A percentile compares a stretch with the other conserved stretches of the same genome.
phyloP scores from a whole-genome alignment of 2,888 invertebrate genomes.

The Clistopyga incitator region DNA sequence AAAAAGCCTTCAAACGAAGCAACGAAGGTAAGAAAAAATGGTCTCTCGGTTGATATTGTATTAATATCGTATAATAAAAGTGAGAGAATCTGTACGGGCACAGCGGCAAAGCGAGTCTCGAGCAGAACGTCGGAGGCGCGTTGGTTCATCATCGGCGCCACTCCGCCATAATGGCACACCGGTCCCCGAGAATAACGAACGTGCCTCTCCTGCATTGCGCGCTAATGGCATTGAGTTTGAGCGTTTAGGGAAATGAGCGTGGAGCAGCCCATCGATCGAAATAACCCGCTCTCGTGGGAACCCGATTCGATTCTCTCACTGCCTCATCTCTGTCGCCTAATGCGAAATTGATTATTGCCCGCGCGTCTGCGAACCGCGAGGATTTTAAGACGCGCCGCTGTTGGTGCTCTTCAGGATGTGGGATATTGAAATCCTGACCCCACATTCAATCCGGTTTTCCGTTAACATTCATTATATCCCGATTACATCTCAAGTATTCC shows the following conservation, averaged over 20 bases:
- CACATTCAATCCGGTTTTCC: slow-evolving; percentile 39
- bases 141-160: slow-evolving; percentile 65
- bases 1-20: neutral
- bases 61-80: neutral
- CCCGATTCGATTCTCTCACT: slow-evolving; percentile 28
- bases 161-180: slow-evolving; percentile 63
- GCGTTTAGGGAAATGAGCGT: slow-evolving; percentile 66
- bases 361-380: neutral
- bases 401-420: slow-evolving; percentile 17
- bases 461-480: neutral
- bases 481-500: neutral
- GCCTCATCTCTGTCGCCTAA: slow-evolving; percentile 57
- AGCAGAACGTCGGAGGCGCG: slow-evolving; percentile 9
- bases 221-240: slow-evolving; percentile 66
- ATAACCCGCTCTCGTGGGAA: slow-evolving; percentile 64
- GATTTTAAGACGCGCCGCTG: slow-evolving; percentile 31
- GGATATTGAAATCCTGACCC: slow-evolving; percentile 53
- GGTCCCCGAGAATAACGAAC: slow-evolving; percentile 62
- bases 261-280: slow-evolving; percentile 60
- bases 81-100: neutral
- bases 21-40: neutral
- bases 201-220: slow-evolving; percentile 53
- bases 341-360: slow-evolving; percentile 63
- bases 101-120: slow-evolving; percentile 20
- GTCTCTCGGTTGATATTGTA: neutral